Conservation (phyloP, 2,888 invertebrate genomes). For the Aphodius sticticus region DNA sequence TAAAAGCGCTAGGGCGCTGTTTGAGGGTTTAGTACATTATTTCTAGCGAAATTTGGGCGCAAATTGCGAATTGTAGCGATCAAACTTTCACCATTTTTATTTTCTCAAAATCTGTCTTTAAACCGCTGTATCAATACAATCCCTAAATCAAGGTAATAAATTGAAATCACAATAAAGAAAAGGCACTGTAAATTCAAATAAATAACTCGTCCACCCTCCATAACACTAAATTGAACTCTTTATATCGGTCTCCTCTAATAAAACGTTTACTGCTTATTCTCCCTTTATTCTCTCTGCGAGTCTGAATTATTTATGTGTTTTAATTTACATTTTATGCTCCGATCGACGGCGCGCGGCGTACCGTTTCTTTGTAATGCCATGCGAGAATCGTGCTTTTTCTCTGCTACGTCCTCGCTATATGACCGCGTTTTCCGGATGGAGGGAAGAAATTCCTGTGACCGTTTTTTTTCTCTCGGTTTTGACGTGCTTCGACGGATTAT, state of each 20-base stretch:
- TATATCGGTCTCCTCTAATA: conserved; percentile 4
- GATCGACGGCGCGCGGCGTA: not conserved
- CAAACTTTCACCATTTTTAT: no score
- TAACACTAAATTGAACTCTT: conserved; percentile 21
- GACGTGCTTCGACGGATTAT: no score
- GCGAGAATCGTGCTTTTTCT: conserved; percentile 13
- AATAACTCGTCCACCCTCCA: not conserved
- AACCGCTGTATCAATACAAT: no score
- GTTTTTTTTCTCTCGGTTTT: not conserved
- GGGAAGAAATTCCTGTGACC: not conserved
- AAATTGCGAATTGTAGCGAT: no score
- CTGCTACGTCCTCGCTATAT: no score
- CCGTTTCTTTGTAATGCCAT: not conserved
- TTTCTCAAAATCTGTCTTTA: no score
- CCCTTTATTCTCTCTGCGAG: not conserved
- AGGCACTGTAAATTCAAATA: conserved; percentile 10
- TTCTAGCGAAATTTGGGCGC: no score
- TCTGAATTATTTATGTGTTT: conserved; percentile 22
- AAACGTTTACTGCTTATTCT: conserved; percentile 14
- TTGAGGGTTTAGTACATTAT: not conserved
- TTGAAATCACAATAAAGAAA: conserved; percentile 9
- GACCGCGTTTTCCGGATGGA: not conserved
- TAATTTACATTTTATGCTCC: conserved; percentile 20
- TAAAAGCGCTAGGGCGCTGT: not conserved
- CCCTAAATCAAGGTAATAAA: no score